Base-by-base conservation (phyloP, 1,140 invertebrate species). In the Xylocopa sonorina region DNA sequence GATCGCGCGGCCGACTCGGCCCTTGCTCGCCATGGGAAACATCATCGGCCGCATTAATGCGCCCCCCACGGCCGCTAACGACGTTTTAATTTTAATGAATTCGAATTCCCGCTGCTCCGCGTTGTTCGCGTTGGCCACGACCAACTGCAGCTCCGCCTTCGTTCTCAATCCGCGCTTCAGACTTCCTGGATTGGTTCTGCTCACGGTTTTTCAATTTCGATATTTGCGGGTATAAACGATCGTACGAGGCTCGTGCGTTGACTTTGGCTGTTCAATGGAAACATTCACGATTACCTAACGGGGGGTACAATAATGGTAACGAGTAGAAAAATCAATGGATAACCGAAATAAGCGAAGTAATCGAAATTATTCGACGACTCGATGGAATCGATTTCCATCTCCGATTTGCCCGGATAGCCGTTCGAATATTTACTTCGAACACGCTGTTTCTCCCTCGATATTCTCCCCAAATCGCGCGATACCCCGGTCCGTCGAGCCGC, bases 51-150 rank as follows among this genome's bases (percentile, higher is more conserved):
- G 32, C 66, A 83, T 83, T 83, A 84, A 83, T 77, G 78, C 53
- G 43, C 46, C 68, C 46, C 29, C 64, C 41, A 55, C 57, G 18
- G n/a, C 58, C 46, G 48, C 83, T 84, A 84, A 84, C 82, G 82
- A 84, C 71, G 60, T 55, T 84, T 83, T 84, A 80, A 84, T 84
- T 84, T 84, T 84, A 84, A 84, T 83, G 78, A 84, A 84, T 79
- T 84, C 58, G 68, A 82, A 69, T 79, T 79, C 55, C 68, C 75
- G 60, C 51, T 14, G 58, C 64, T 34, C 29, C 64, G n/a, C n/a
- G 32, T 21, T 7, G 24, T 50, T 67, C 46, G 46, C n/a, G 29
- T 12, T 12, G 21, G 9, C 34, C n/a, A 51, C 43, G 43, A 62
- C 14, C 18, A 27, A 21, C 41, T 41, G 41, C 12, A 21, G 21